phyloP scores from a whole-genome alignment of 2,888 invertebrate genomes.

The Trachelus iudaicus region DNA sequence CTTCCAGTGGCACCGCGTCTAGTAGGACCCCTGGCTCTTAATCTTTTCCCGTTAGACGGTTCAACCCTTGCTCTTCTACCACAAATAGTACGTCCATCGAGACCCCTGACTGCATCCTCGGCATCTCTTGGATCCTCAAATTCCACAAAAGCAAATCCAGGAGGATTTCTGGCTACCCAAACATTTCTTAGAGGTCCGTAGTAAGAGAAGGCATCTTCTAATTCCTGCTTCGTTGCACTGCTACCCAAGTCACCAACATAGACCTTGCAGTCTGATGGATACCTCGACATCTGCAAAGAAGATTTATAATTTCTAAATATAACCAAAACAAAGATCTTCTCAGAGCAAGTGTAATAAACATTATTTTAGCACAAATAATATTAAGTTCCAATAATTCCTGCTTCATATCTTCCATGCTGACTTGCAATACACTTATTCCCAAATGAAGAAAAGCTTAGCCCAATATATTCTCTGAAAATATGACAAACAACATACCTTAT shows the following conservation, averaged over 20 bases:
- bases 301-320: not conserved
- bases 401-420: not conserved
- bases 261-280: constrained; percentile 90
- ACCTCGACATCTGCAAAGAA: constrained; percentile 74
- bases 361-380: not conserved
- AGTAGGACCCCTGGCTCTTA: constrained; percentile 70
- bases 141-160: constrained; percentile 95
- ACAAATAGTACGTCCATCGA: constrained; percentile 86
- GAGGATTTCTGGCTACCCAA: constrained; percentile 97
- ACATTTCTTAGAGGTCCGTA: constrained; percentile 94
- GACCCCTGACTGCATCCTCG: constrained; percentile 84
- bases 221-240: constrained; percentile 90
- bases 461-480: constrained; percentile 2
- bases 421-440: not conserved
- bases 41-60: constrained; percentile 87
- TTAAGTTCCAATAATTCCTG: not conserved
- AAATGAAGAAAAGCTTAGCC: not conserved
- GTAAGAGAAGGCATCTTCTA: constrained; percentile 92
- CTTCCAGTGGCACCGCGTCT: constrained; percentile 68
- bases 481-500: not conserved
- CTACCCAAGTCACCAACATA: constrained; percentile 96
- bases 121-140: constrained; percentile 94
- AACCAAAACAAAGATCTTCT: not conserved
- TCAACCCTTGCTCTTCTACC: constrained; percentile 92
- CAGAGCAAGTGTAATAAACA: not conserved